Evolutionary conservation across 2,888 invertebrate species (phyloP).

Genomic region (Vesta saturnalis): DNA sequence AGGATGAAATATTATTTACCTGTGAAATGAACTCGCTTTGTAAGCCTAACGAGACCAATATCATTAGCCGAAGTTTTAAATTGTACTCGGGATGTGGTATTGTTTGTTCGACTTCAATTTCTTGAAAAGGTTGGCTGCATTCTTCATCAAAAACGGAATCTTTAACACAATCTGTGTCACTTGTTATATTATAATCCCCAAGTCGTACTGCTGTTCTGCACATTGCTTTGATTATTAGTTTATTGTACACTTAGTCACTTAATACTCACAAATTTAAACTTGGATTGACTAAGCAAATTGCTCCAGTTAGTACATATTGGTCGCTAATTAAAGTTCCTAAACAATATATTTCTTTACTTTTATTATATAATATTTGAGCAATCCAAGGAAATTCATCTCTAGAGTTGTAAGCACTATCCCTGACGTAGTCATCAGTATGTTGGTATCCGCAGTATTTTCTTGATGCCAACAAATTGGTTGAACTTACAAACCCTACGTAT

Average conservation of each 20-base stretch:
- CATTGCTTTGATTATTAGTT: too few relatives aligned
- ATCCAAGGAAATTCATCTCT: neutral
- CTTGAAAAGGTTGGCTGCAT: slow-evolving; percentile 9
- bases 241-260: too few relatives aligned
- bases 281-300: neutral
- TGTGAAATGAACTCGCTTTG: neutral
- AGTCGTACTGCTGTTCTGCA: neutral
- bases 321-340: neutral
- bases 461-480: neutral
- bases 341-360: neutral
- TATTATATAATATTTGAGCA: neutral
- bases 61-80: neutral
- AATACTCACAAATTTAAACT: neutral
- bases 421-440: neutral
- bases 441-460: neutral
- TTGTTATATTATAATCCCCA: neutral
- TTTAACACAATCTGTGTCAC: neutral
- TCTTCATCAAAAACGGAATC: neutral
- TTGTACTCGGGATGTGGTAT: slow-evolving; percentile 6
- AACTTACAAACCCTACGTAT: too few relatives aligned
- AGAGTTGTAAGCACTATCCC: neutral
- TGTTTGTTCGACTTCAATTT: neutral
- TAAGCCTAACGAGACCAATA: slow-evolving; percentile 1
- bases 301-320: neutral
- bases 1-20: neutral